phyloP scores from a whole-genome alignment of 2,888 invertebrate species.

The Eurytoma adleriae region DNA sequence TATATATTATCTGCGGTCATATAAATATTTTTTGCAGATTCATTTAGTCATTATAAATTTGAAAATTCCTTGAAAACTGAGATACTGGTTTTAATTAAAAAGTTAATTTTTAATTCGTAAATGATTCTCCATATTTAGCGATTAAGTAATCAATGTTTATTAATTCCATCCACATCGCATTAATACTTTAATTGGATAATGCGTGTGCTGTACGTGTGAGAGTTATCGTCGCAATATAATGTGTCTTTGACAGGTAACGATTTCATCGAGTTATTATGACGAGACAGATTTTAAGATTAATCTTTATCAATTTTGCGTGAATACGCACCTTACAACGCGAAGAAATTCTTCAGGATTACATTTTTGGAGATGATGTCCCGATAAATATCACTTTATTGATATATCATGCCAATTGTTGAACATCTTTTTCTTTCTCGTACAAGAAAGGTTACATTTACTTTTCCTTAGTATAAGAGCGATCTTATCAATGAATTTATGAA shows the following conservation, averaged over 20 bases:
- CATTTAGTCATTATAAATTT: not conserved
- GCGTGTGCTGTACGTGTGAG: not conserved
- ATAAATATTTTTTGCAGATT: not conserved
- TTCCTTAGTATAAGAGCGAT: too few species aligned
- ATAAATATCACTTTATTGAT: slow-evolving; percentile 10
- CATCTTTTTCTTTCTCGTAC: too few species aligned
- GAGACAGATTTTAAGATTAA: slow-evolving; percentile 42
- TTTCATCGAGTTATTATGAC: slow-evolving; percentile 32
- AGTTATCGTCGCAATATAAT: slow-evolving; percentile 13
- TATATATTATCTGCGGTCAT: not conserved
- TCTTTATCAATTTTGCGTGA: slow-evolving; percentile 32
- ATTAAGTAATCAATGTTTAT: not conserved
- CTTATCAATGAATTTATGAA: too few species aligned
- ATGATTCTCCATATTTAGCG: not conserved
- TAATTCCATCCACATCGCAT: not conserved
- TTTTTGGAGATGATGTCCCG: slow-evolving; percentile 25
- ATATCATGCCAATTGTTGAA: slow-evolving; percentile 15
- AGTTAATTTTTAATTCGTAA: not conserved
- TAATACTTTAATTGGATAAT: not conserved
- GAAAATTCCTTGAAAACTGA: too few species aligned
- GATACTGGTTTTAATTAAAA: not conserved
- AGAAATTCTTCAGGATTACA: slow-evolving; percentile 28
- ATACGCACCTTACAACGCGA: not conserved
- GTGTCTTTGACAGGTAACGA: slow-evolving; percentile 22
- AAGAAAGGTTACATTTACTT: too few species aligned